Evolutionary conservation across 2,797 vertebrate species (phyloP).

Genomic region (Linurgus olivaceus): DNA sequence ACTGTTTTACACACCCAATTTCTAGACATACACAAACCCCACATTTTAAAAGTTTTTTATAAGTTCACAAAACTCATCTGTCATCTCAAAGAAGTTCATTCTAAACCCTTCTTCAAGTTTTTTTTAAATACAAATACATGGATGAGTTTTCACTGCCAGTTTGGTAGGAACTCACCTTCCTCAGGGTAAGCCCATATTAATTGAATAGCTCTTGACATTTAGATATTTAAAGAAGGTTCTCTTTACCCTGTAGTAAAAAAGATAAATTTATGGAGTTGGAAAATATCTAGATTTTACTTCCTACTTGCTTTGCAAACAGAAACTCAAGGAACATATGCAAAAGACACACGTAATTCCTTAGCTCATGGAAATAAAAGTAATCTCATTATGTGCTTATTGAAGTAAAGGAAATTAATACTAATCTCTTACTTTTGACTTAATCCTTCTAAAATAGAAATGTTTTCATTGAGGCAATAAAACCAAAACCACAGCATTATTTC

Average conservation of each 20-base stretch:
- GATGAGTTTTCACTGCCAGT: not conserved
- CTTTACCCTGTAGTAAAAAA: not conserved
- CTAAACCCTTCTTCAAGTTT: not conserved
- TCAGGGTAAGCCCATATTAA: not conserved
- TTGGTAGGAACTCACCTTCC: not conserved
- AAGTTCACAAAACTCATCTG: not conserved
- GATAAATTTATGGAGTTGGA: not conserved
- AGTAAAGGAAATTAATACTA: not conserved
- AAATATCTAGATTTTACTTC: not conserved
- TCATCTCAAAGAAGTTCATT: not conserved
- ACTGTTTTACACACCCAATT: not conserved
- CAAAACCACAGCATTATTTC: not conserved
- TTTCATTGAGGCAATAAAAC: not conserved
- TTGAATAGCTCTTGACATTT: not conserved
- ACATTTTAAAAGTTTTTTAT: not conserved
- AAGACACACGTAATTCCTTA: not conserved
- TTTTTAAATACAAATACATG: not conserved
- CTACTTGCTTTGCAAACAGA: not conserved
- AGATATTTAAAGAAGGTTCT: not conserved
- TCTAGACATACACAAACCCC: not conserved
- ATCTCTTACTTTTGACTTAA: not conserved
- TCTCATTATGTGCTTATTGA: conserved; percentile 4
- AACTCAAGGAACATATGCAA: not conserved
- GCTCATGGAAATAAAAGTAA: not conserved
- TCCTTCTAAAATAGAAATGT: not conserved